Percentiles rank a stretch among this genome's conserved stretches.
These are phyloP conservation scores for Muricea muricata DNA, from an alignment of 92 coral and sea anemone genomes.

Conservation along the genomic window DNA sequence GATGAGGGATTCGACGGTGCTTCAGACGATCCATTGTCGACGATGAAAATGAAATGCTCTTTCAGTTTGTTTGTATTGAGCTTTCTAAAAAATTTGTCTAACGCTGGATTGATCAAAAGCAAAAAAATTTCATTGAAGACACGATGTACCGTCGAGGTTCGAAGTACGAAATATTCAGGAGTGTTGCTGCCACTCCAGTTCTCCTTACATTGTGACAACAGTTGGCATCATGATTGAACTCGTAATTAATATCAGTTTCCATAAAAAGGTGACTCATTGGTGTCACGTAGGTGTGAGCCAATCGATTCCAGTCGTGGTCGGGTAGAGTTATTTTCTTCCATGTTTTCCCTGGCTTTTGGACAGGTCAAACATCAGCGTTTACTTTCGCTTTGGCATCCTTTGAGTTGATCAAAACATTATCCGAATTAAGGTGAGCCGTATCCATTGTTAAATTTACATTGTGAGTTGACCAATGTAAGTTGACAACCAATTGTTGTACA, in stretches of 20 bases:
- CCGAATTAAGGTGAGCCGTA: background rate
- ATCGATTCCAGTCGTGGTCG: constrained; percentile 66
- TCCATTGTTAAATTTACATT: constrained; percentile 73
- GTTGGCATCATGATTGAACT: constrained; percentile 30
- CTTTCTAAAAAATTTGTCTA: constrained; percentile 61
- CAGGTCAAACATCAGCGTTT: constrained; percentile 64
- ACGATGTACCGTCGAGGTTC: constrained; percentile 61
- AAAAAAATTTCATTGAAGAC: constrained; percentile 69
- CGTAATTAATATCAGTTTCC: constrained; percentile 39
- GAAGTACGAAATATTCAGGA: constrained; percentile 50
- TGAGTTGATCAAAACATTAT: constrained; percentile 51
- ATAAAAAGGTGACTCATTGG: constrained; percentile 76
- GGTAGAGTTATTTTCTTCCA: constrained; percentile 61
- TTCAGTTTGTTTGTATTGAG: constrained; percentile 69
- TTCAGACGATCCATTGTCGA: constrained; percentile 78
- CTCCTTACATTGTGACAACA: constrained; percentile 42
- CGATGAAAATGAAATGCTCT: constrained; percentile 65
- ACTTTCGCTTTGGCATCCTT: constrained; percentile 76
- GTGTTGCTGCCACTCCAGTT: constrained; percentile 68
- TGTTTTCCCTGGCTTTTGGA: constrained; percentile 74
- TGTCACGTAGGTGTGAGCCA: constrained; percentile 58
- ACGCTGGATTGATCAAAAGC: constrained; percentile 54
- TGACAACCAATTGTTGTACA: constrained; percentile 64
- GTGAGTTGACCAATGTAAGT: constrained; percentile 72
- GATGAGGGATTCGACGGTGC: constrained; percentile 43